phyloP scores from a whole-genome alignment of 64 coral and sea anemone genomes.

The Hydrozoanthus tunicans region DNA sequence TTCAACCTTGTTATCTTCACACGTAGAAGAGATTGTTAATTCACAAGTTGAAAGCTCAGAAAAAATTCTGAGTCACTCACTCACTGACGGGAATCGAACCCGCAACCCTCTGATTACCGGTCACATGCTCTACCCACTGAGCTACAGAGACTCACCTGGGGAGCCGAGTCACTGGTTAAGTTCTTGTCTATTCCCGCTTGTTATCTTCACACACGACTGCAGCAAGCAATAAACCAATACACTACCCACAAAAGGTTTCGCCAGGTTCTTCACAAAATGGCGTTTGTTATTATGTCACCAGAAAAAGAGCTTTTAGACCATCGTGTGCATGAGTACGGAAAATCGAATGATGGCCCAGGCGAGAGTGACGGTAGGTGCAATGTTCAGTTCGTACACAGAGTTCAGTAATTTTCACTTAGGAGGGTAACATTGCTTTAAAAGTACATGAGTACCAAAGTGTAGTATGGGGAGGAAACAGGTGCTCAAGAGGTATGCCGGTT shows the following conservation, averaged over 20 bases:
- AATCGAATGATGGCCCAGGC: not conserved
- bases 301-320: constrained; percentile 75
- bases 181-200: no score
- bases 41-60: no score
- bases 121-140: no score
- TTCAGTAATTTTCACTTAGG: not conserved
- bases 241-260: not conserved
- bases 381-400: not conserved
- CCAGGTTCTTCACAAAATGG: not conserved
- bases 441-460: not conserved
- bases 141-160: no score
- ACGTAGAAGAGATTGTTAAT: not conserved
- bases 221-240: not conserved
- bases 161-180: no score
- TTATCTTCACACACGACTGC: not conserved
- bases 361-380: constrained; percentile 38
- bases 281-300: constrained; percentile 1
- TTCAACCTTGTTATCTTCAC: not conserved
- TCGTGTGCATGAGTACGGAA: constrained; percentile 51
- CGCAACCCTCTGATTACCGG: no score
- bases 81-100: not conserved
- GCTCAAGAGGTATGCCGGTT: no score
- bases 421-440: not conserved
- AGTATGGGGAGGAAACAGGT: not conserved
- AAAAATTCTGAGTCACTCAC: not conserved